Evolutionary conservation across 2,888 invertebrate genomes (phyloP), one percentile per base, ranked within the genome.

Genomic region (Archips xylosteana): DNA sequence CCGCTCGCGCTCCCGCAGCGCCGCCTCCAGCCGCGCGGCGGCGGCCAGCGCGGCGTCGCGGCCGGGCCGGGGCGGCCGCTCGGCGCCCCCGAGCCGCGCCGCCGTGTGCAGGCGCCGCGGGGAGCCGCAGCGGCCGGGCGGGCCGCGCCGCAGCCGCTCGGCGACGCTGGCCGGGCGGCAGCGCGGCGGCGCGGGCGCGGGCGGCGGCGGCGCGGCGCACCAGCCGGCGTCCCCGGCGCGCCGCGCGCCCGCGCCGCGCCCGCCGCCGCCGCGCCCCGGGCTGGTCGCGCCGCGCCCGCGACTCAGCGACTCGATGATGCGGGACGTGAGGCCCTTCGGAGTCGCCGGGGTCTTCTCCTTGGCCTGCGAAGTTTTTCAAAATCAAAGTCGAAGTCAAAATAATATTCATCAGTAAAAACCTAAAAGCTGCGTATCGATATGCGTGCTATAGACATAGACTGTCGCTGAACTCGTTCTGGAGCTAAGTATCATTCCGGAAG

Each of bases 241-340:
- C 34, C 60, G 60, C 34, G 34, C 36, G 9, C 42, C 39, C 2
- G 36, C 39, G n/a, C 15, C 15, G 3, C 36, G n/a, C 13, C 60
- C 36, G 34, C n/a, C 23, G 23, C 23, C 23, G 23, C 23, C 59
- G 42, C 61, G 60, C 3, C 39, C 61, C 34, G 59, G 47, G 51
- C 64, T 34, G 13, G 34, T 23, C 42, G 59, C 32, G 13, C 70
- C 45, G 47, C 65, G 51, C 32, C 64, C 71, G 51, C 71, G 45
- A 32, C 60, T 42, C 32, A 71, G 15, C n/a, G 71, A 12, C 10
- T 71, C 66, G 51, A 71, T 61, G 12, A 71, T 71, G 60, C 71
- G 71, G 1, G 66, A 61, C n/a, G 65, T 71, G 45, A 66, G 60
- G 0, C 61, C 61, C 61, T 71, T 71, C 36, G 45, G 15, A 34